These are phyloP conservation scores for Megalonaias nervosa DNA, from an alignment of 1,140 invertebrate species.

Conservation along the genomic window DNA sequence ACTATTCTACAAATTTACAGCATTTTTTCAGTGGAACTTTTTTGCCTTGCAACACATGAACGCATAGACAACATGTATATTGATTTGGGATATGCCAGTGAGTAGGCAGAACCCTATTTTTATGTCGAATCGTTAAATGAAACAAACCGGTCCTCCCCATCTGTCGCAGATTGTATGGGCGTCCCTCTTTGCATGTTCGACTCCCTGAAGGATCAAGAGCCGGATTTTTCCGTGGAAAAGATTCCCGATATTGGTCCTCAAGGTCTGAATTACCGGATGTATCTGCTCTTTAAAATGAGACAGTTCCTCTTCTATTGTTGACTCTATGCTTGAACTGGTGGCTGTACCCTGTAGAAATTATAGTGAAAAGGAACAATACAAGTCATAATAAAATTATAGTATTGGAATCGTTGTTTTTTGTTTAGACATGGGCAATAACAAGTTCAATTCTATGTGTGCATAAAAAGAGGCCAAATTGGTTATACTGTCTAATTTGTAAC, in stretches of 20 bases:
- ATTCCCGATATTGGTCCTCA: constrained; percentile 21
- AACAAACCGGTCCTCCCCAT: constrained; percentile 32
- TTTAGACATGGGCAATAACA: neutral
- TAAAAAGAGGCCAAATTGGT: too few relatives aligned
- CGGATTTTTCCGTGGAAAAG: constrained; percentile 30
- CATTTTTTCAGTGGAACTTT: too few relatives aligned
- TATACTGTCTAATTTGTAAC: too few relatives aligned
- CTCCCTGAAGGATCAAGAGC: constrained; percentile 22
- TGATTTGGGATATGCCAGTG: too few relatives aligned
- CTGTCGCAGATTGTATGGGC: constrained; percentile 15
- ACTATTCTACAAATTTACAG: too few relatives aligned
- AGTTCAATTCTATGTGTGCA: too few relatives aligned
- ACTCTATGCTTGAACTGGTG: neutral
- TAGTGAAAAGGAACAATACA: neutral
- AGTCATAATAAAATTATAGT: neutral
- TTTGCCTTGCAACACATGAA: too few relatives aligned
- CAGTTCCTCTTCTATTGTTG: constrained; percentile 12
- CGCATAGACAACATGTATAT: too few relatives aligned
- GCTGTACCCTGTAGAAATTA: too few relatives aligned
- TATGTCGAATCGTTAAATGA: too few relatives aligned
- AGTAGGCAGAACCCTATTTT: too few relatives aligned
- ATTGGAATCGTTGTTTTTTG: neutral
- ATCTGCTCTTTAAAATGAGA: constrained; percentile 8
- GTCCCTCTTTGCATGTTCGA: constrained; percentile 3
- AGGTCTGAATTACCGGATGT: constrained; percentile 8